Base-by-base conservation (phyloP, 2,113 vertebrate genomes). In the Rana temporaria region DNA sequence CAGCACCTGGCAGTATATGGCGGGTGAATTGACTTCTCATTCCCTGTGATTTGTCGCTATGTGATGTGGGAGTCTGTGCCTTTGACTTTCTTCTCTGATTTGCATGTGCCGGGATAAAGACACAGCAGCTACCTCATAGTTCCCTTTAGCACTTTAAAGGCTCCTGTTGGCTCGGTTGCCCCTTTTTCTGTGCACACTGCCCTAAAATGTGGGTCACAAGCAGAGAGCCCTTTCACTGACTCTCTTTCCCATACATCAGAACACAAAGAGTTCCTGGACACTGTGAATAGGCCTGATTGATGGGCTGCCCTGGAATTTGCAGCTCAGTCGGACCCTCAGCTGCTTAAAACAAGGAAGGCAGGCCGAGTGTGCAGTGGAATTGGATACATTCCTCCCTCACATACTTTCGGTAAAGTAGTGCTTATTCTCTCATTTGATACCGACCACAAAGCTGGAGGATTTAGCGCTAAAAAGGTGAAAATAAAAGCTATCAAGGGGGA, bases 191-290 rank as follows among this genome's bases (percentile, higher is more conserved):
- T 64, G 60, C 30, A 64, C 38, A 26, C 66, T 34, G 42, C 53
- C 55, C 66, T 69, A 63, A 66, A 74, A 66, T 66, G 60, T 74
- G 80, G 52, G 80, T 82, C 80, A 67, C 80, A 82, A 66, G 70
- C 80, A 42, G 26, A 78, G 60, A 81, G 42, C 19, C 79, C 57
- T 81, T 82, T 82, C 70, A 74, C 48, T 74, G 59, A 38, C 80
- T 74, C 59, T 55, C 60, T 82, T 82, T 82, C 80, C 80, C 70
- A 82, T 82, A 82, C 80, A 74, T 71, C 80, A 66, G 80, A 56
- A 66, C 62, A 82, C 70, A 82, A 73, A 74, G 62, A 62, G 52
- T 30, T 52, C 26, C 60, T 56, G 62, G 70, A 66, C 52, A 8
- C 63, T 57, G 80, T 74, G 80, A 82, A 74, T 67, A 55, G 80